Evolutionary conservation across 2,888 invertebrate species (phyloP), one percentile per base, ranked within the genome.

Genomic region (Caenorhabditis sulstoni): DNA sequence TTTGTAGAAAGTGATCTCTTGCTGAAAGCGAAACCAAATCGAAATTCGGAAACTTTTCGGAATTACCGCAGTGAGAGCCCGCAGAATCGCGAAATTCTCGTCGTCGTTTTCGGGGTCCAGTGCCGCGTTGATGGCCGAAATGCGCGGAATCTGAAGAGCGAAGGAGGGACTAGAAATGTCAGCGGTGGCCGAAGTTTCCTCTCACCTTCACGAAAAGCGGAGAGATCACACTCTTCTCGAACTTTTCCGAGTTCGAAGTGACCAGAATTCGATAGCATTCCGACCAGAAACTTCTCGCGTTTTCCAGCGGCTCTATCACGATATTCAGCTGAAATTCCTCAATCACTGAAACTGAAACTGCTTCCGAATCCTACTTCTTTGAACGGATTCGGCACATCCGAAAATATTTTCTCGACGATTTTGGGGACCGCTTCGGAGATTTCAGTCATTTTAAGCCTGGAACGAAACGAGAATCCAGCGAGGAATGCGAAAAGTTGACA

Each of bases 201-300:
- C n/a, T 16, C 16, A 74, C 65, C 50, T 76, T 76, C 3, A 68
- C 58, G 20, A 68, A 68, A 11, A 74, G 39, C 14, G 74, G 74
- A 18, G 66, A 66, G 5, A 62, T 22, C 16, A 62, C 55, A n/a
- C 39, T 41, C 18, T 62, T 16, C 8, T 14, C 2, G 18, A 44
- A 57, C 18, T 67, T 11, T 41, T 57, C 57, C 8, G 55, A 23
- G 1, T 76, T 62, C 3, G 62, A 3, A 14, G 52, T 37, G 12
- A 76, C 50, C 16, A 62, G 14, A 8, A 76, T 47, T 37, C 64
- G 68, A 59, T 76, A 76, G 20, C 76, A 76, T 47, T 76, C 76
- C 16, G 76, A 76, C 76, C 76, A 76, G 64, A 76, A 76, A 41
- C 76, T 76, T 58, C 76, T 49, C 0, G 76, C 62, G 37, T 68